Percentiles rank a stretch among this genome's conserved stretches.
Evolutionary conservation across 2,797 vertebrate genomes (phyloP).

Genomic region (Lates japonicus): DNA sequence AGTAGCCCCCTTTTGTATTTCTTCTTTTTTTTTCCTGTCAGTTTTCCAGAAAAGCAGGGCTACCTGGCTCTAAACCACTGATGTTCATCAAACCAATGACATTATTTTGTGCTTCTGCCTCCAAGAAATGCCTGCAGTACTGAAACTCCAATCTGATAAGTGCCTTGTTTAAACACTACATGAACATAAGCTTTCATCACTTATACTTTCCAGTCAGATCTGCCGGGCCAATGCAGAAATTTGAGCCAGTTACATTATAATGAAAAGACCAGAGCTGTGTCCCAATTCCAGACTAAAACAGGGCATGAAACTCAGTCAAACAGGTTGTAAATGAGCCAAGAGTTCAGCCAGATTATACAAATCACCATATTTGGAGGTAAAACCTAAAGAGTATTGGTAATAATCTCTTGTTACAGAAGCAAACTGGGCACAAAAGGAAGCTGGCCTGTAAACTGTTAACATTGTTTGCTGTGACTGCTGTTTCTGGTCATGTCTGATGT

Average conservation of each 20-base stretch:
- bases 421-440: neutral
- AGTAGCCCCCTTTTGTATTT: neutral
- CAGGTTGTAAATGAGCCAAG: neutral
- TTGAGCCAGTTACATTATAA: neutral
- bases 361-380: neutral
- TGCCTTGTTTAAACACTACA: neutral
- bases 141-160: neutral
- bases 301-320: neutral
- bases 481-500: neutral
- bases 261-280: neutral
- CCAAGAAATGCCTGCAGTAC: neutral
- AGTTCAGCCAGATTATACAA: neutral
- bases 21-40: neutral
- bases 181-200: neutral
- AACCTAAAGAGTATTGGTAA: neutral
- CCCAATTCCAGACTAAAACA: neutral
- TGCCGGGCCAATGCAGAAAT: neutral
- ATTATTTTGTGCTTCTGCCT: neutral
- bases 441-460: neutral
- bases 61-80: neutral
- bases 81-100: neutral
- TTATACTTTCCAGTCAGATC: neutral
- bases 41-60: no score
- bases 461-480: neutral
- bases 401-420: neutral